Conservation (phyloP, 2,113 vertebrate genomes). For the Grallaria varia region DNA sequence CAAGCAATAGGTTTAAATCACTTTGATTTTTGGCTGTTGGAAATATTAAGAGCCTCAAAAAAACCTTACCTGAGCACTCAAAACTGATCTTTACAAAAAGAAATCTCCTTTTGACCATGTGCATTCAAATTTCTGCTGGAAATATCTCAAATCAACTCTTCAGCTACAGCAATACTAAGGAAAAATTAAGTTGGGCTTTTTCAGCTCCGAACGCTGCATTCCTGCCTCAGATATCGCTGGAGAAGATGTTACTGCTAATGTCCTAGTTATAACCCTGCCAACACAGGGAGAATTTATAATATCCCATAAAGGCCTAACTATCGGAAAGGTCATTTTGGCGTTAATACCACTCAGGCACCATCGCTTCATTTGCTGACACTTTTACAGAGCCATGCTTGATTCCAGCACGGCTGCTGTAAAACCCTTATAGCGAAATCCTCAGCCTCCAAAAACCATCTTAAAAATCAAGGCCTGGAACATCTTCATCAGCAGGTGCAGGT, state of each 20-base stretch:
- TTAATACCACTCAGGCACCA: background rate
- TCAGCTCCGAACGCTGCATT: fast-evolving
- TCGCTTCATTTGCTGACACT: slow-evolving; percentile 18
- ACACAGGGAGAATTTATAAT: slow-evolving; percentile 27
- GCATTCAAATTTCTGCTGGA: background rate
- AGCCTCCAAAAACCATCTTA: slow-evolving; percentile 22
- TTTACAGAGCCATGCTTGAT: slow-evolving; percentile 37
- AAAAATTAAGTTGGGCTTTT: background rate
- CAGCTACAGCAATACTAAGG: background rate
- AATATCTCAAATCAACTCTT: background rate
- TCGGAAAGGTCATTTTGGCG: slow-evolving; percentile 11
- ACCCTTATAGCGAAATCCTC: background rate
- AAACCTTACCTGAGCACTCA: background rate
- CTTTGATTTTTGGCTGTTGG: background rate
- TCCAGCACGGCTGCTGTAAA: slow-evolving; percentile 16
- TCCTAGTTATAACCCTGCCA: slow-evolving; percentile 17
- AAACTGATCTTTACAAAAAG: background rate
- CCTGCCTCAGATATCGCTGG: background rate
- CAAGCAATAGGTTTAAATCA: background rate
- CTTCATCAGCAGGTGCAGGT: background rate
- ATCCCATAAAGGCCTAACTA: slow-evolving; percentile 44
- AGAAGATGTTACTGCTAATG: background rate
- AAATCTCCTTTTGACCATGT: background rate
- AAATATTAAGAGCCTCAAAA: background rate
- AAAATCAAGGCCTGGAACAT: slow-evolving; percentile 4